Evolutionary conservation across 2,113 vertebrate genomes (phyloP), one percentile per base, ranked within the genome.

Genomic region (Notechis scutatus): DNA sequence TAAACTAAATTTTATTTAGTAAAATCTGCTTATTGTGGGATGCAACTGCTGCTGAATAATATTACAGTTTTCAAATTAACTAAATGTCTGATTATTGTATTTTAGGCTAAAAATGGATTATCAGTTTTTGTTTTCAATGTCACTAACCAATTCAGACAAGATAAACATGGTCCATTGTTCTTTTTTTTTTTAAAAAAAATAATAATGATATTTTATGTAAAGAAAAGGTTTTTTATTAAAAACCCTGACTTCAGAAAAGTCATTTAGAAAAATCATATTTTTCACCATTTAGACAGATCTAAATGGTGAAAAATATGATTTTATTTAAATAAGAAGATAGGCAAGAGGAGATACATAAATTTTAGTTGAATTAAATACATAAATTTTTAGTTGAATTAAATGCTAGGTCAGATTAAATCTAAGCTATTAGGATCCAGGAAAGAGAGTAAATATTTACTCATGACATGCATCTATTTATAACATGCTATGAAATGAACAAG

Each of bases 1-100:
- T 94, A 23, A 92, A 91, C 93, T 93, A 92, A 0, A 90, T 91
- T 95, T 95, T 94, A 93, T 95, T 95, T 95, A 94, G 88, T 90
- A 93, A 96, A 95, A 90, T 9, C 11, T 45, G 94, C 85, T 96
- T 96, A 94, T 95, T 88, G 26, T 92, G 57, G 7, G 2, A 90
- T 94, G 94, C 92, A 91, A 91, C 11, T 26, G 92, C 95, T 94
- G 94, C 6, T 23, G 86, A 20, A 21, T 86, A 94, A 85, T 42
- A 29, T 92, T 59, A 94, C 69, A 45, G 64, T 89, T 81, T 94
- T 96, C 90, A 50, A 92, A 45, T 15, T 92, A 92, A 85, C 91
- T 11, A 95, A 93, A 94, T 91, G 89, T 81, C 47, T 95, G 74
- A 93, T 93, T 93, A 91, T 93, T 74, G 26, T 3, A 0, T 55